Evolutionary conservation across 23 tunicate species (phyloP).

Genomic region (Botrylloides violaceus): DNA sequence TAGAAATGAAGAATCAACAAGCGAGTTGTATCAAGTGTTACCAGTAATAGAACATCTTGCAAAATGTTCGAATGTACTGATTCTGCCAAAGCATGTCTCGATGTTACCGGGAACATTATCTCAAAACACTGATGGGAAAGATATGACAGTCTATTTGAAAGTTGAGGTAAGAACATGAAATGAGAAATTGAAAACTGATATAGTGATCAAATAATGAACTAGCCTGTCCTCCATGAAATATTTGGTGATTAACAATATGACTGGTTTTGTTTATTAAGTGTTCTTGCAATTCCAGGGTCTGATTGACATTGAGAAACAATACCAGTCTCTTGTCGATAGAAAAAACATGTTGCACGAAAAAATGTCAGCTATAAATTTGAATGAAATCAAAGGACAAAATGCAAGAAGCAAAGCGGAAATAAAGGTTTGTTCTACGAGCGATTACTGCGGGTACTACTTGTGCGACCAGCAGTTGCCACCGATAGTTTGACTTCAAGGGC

Average conservation of each 20-base stretch:
- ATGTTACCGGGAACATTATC: background rate
- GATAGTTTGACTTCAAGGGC: no score
- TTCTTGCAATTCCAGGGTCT: slow-evolving; percentile 3
- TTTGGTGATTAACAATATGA: background rate
- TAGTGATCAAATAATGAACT: no score
- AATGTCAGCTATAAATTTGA: background rate
- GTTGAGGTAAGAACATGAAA: no score
- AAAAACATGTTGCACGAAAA: background rate
- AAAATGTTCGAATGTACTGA: background rate
- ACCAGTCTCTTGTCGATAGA: background rate
- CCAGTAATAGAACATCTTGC: background rate
- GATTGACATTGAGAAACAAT: slow-evolving; percentile 12
- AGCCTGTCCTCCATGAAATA: no score
- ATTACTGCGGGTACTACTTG: no score
- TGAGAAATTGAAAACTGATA: no score
- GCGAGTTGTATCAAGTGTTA: background rate
- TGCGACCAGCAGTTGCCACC: no score
- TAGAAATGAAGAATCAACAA: background rate
- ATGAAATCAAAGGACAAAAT: background rate
- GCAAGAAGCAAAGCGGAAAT: background rate
- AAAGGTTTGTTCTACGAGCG: no score
- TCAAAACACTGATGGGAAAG: background rate
- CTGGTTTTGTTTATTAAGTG: background rate
- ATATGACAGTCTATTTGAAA: background rate
- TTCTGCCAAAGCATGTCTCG: background rate